A percentile compares a stretch with the other conserved stretches of the same genome.
phyloP scores from a whole-genome alignment of 2,113 vertebrate genomes.

The Leucoraja erinaceus region DNA sequence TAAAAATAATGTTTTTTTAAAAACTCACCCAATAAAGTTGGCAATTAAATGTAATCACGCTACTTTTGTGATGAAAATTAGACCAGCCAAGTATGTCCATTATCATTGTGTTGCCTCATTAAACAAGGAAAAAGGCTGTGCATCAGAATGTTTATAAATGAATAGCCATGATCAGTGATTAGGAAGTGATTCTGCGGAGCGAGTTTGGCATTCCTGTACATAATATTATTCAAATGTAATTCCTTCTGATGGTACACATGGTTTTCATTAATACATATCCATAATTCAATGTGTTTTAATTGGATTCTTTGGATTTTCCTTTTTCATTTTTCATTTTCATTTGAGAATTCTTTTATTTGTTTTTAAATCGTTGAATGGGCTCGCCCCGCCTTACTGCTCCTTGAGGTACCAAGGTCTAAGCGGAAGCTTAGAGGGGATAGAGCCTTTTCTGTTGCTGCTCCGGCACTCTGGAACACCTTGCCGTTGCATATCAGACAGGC shows the following conservation, averaged over 20 bases:
- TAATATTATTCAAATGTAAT: neutral
- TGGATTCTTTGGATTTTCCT: neutral
- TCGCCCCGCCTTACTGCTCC: too few relatives aligned
- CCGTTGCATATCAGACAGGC: too few relatives aligned
- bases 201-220: neutral
- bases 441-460: too few relatives aligned
- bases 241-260: neutral
- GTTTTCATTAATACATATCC: constrained; percentile 20
- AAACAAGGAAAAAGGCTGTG: neutral
- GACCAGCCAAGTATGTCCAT: neutral
- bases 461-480: too few relatives aligned
- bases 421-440: too few relatives aligned
- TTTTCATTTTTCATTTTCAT: too few relatives aligned
- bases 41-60: neutral
- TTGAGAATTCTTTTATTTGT: too few relatives aligned
- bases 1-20: neutral
- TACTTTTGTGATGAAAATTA: neutral
- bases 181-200: neutral
- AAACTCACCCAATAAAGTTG: neutral
- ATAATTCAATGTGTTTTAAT: neutral
- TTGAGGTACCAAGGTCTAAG: too few relatives aligned
- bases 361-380: too few relatives aligned
- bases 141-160: neutral
- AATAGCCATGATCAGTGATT: neutral
- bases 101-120: neutral